Evolutionary conservation across 2,113 vertebrate species (phyloP), one percentile per base, ranked within the genome.

Genomic region (Mus spicilegus): DNA sequence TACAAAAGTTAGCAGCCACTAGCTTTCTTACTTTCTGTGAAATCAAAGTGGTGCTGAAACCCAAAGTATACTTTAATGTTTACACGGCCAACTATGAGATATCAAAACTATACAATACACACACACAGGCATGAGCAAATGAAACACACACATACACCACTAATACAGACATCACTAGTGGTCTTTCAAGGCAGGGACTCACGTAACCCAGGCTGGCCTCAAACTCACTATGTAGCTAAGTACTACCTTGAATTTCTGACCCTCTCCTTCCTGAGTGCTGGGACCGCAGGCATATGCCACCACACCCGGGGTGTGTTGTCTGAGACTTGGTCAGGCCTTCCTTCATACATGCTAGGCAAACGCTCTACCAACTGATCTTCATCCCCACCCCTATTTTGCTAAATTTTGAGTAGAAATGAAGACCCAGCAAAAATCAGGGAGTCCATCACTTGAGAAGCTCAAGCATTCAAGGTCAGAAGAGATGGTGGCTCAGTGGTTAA

Each of bases 61-160:
- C 33, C 72, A 77, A 94, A 88, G 81, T 56, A 72, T 42, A 88
- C 86, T 85, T 93, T 87, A 76, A 81, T 76, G 42, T 11, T 56
- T 89, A 92, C 19, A 49, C 20, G 67, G 17, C 70, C 85, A 93
- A 54, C 42, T 76, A 86, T 70, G 13, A 89, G 14, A 54, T 46
- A 87, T 2, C 26, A 85, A 76, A 56, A 77, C 14, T 49, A 20
- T 10, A 84, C 26, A 39, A 49, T 17, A 36, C 54, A 61, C n/a
- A 39, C 80, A 30, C 36, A 56, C 12, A 7, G 26, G 11, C 33
- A 42, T 11, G 24, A 42, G 58, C 24, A 28, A 84, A 67, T 36
- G 4, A 49, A 67, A 46, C 16, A 19, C 7, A 46, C 2, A 42
- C 7, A 42, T 7, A 42, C 4, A 85, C 14, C 39, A 49, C 28